Base-by-base conservation (phyloP, 2,113 vertebrate genomes). In the Sinocyclocheilus grahami region DNA sequence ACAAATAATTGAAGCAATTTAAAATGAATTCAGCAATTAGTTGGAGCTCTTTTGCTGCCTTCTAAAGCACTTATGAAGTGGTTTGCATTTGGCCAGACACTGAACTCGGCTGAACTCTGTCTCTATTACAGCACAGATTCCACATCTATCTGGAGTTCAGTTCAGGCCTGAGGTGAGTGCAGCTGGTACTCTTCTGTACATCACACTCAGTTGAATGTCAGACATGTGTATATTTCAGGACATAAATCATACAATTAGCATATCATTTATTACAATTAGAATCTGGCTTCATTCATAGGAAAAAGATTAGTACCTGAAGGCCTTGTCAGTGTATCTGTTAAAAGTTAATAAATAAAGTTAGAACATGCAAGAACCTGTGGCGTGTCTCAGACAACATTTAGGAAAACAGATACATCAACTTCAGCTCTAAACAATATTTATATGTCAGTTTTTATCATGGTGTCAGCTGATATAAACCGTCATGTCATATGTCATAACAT, bases 401-500 rank as follows among this genome's bases (percentile, higher is more conserved):
- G 42, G 74, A 22, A 6, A 78, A 58, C 51, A 58, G 51, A 78
- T 12, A 67, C 79, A 48, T 67, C 79, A 67, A 51, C n/a, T 20
- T 51, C 42, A 67, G 14, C 42, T 67, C 24, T 7, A 2, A 62
- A 51, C 79, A 20, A 11, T 82, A 30, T 67, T 79, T 48, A 46
- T 20, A 67, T 51, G 42, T 82, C 81, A 71, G 74, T 58, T 69
- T 75, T 33, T 27, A 62, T 55, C 63, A 67, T 60, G 46, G 81
- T 46, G 33, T 27, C 62, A 78, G 37, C 74, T 79, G 82, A 87
- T 86, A 22, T 76, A 81, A 79, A 58, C 69, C 74, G 10, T 76
- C 72, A 72, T 76, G 85, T 84, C 85, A 86, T 42, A 60, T 82
- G 81, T 86, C 84, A 79, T 55, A 55, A 65, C 58, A 85, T 24